Base-by-base conservation (phyloP, 2,888 invertebrate species). In the Drosophila mayaguana region DNA sequence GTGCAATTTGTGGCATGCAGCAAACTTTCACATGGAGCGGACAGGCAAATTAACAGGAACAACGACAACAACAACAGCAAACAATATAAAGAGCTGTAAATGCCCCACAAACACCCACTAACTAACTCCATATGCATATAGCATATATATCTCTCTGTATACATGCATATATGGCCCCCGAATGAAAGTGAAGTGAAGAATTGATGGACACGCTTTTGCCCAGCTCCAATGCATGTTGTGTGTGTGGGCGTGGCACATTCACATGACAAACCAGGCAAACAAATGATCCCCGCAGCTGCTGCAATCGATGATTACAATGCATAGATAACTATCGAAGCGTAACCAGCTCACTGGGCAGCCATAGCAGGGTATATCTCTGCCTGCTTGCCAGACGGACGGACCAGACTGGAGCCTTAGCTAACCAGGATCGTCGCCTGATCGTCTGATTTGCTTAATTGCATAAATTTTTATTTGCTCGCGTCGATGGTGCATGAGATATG, bases 111-210 rank as follows among this genome's bases (percentile, higher is more conserved):
- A 83, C 88, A 85, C 88, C 89, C 88, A 89, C 85, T 56, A 75
- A 69, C 61, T 22, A 46, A 11, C 56, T 57, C 28, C 36, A 61
- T 34, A 70, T 45, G 45, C n/a, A 46, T 36, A 57, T 34, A 32
- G 48, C 38, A 11, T 25, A 34, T 22, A 34, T 42, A 48, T 42
- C 4, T 42, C 22, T 22, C 45, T 42, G 4, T 22, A 36, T 42
- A 28, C 38, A 28, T 43, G 32, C 34, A n/a, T 53, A 63, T 53
- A 63, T 68, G 63, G 63, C 65, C 61, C 36, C 71, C 55, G 76
- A 88, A 90, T 78, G 90, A 90, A 90, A 90, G 91, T 90, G 85
- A 90, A 89, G 91, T 91, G 90, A 90, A 82, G 91, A 90, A 90
- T 90, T 90, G 90, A 91, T 80, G 81, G 89, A 91, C 91, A 82